phyloP scores from a whole-genome alignment of 2,113 vertebrate genomes.

The Oostethus manadensis region DNA sequence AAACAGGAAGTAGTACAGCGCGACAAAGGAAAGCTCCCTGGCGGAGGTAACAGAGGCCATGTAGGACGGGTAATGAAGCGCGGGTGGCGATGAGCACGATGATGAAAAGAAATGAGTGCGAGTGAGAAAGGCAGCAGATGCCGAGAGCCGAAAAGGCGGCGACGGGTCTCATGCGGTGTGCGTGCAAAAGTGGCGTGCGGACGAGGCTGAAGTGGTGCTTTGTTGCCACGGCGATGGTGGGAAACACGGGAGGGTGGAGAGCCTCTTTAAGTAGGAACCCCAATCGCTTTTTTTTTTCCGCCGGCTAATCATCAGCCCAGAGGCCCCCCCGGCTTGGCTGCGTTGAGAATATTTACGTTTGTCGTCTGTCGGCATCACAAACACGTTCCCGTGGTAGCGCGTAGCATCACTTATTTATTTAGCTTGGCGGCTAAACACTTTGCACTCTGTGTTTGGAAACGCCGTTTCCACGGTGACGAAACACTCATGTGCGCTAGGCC shows the following conservation, averaged over 20 bases:
- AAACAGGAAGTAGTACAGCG: neutral
- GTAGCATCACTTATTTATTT: constrained; percentile 46
- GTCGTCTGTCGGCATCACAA: constrained; percentile 50
- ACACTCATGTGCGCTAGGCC: constrained; percentile 32
- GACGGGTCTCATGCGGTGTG: constrained; percentile 48
- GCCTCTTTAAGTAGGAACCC: constrained; percentile 34
- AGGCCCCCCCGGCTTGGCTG: no score
- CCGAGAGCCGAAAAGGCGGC: constrained; percentile 23
- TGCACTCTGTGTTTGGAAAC: constrained; percentile 48
- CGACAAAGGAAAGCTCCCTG: neutral
- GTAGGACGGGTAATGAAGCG: neutral
- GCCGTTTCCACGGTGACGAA: constrained; percentile 30
- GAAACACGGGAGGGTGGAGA: constrained; percentile 28
- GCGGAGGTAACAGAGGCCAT: neutral
- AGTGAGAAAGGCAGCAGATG: constrained; percentile 34
- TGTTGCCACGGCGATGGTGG: constrained; percentile 54
- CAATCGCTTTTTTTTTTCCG: constrained; percentile 47
- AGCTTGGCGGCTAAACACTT: constrained; percentile 48
- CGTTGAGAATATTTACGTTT: neutral
- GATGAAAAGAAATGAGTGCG: constrained; percentile 14
- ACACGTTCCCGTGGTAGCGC: constrained; percentile 57
- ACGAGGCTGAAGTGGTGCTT: constrained; percentile 39
- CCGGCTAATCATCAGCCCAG: constrained; percentile 16
- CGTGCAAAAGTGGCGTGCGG: constrained; percentile 40
- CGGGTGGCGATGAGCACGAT: constrained; percentile 5